Conservation (phyloP, 1,140 invertebrate genomes). For the Dreissena polymorpha region DNA sequence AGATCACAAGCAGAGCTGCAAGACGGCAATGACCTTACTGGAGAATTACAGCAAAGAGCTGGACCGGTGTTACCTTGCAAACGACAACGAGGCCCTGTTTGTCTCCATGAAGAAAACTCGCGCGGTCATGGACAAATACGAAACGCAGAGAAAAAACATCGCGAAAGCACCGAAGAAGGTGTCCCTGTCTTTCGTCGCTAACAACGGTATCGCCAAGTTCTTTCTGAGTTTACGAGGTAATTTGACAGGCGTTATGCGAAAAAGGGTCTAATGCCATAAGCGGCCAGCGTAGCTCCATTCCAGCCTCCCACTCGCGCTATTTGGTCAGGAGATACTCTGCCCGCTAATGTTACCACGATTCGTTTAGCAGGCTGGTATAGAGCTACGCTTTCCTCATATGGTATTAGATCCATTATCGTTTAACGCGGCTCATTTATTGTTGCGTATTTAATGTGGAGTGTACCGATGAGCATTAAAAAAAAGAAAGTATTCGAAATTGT, state of each 20-base stretch:
- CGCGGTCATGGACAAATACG: conserved; percentile 31
- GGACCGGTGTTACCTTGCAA: conserved; percentile 31
- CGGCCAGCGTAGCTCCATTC: no score
- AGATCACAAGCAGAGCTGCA: conserved; percentile 47
- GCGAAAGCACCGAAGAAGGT: conserved; percentile 18
- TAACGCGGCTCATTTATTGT: no score
- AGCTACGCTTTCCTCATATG: no score
- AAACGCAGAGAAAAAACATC: conserved; percentile 28
- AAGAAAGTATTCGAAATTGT: no score
- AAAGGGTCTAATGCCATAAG: no score
- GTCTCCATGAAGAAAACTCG: conserved; percentile 39
- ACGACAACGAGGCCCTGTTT: conserved; percentile 27
- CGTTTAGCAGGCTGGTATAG: no score
- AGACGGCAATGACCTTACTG: conserved; percentile 31
- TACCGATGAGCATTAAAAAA: no score
- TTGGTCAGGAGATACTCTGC: no score
- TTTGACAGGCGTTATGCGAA: not conserved
- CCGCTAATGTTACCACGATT: no score
- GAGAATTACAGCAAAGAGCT: conserved; percentile 47
- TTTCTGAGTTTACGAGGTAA: conserved; percentile 31
- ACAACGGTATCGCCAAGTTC: conserved; percentile 33
- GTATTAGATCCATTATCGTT: no score
- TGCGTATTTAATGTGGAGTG: no score
- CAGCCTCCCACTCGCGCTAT: no score
- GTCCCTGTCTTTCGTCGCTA: conserved; percentile 12